Conservation (phyloP, 2,888 invertebrate genomes). For the Drosophila rellima region DNA sequence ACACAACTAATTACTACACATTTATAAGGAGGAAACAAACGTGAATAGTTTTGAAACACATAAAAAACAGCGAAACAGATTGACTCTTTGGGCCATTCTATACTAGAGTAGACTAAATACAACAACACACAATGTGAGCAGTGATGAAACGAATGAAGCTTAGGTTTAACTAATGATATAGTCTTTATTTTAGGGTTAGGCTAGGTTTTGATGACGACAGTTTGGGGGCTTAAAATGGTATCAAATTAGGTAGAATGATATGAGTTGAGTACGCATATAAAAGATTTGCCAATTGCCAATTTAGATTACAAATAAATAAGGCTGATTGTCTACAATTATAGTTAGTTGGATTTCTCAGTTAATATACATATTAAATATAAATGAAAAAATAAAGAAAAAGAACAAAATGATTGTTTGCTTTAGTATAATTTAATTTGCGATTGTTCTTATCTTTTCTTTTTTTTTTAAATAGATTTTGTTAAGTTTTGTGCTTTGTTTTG, state of each 20-base stretch:
- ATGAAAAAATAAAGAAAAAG: conserved; percentile 25
- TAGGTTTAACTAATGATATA: conserved; percentile 32
- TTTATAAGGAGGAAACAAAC: conserved; percentile 49
- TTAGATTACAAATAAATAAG: conserved; percentile 49
- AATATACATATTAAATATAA: conserved; percentile 28
- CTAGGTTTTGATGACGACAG: conserved; percentile 27
- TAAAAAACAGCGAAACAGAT: conserved; percentile 24
- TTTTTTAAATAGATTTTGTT: conserved; percentile 47
- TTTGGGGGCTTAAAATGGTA: conserved; percentile 24
- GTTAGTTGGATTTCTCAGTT: conserved; percentile 32
- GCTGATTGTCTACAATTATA: conserved; percentile 39
- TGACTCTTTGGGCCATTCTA: conserved; percentile 16
- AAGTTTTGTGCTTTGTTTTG: conserved; percentile 59
- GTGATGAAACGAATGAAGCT: conserved; percentile 41
- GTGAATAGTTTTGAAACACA: conserved; percentile 34
- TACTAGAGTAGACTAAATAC: conserved; percentile 44
- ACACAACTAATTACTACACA: conserved; percentile 71
- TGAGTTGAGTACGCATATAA: conserved; percentile 49
- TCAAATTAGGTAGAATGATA: conserved; percentile 51
- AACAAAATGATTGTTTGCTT: conserved; percentile 50
- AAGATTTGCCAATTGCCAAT: conserved; percentile 62
- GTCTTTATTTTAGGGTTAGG: conserved; percentile 5
- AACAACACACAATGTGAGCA: conserved; percentile 44
- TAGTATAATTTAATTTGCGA: conserved; percentile 54
- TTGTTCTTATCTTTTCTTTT: conserved; percentile 39